Base-by-base conservation (phyloP, 2,888 invertebrate genomes). In the Plusia festucae region DNA sequence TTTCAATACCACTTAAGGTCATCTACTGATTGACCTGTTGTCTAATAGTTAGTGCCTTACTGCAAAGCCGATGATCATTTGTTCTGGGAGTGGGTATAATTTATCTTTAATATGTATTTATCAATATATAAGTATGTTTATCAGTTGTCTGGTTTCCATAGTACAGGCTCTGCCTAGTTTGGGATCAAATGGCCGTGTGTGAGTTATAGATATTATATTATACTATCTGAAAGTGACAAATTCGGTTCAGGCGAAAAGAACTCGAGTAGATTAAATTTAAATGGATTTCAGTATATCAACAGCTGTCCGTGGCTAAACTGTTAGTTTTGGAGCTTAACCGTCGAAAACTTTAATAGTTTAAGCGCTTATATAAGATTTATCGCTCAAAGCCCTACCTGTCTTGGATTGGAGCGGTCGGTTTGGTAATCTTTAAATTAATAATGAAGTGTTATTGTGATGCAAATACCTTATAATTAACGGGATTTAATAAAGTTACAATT, bases 321-420 rank as follows among this genome's bases (percentile, higher is more conserved):
- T 83, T 87, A 90, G 89, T 90, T 86, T 84, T 76, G 82, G 81
- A 84, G 88, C 85, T 91, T 89, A 90, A 85, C 87, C 78, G 76
- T 67, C 81, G 84, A 86, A 90, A 90, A 89, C 89, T 90, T 90
- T 86, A 88, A 89, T 88, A 89, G 89, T 88, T 84, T 84, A 83
- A 85, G 83, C 82, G 85, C 86, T 90, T 88, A 88, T 87, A 84
- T 84, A 85, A 89, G 89, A 90, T 90, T 91, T 90, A 89, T 88
- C 83, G 87, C 79, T 82, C 76, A 81, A 80, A 82, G 76, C 79
- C 69, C 66, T 71, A 77, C 79, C 81, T 80, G 77, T 74, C 82
- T 81, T 78, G 78, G 83, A 88, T 87, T 81, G 81, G 82, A 74
- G 77, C 80, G 76, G 81, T 73, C 73, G 78, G 76, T 80, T 81